phyloP scores from a whole-genome alignment of 2,888 invertebrate species.

The Nymphalis urticae region DNA sequence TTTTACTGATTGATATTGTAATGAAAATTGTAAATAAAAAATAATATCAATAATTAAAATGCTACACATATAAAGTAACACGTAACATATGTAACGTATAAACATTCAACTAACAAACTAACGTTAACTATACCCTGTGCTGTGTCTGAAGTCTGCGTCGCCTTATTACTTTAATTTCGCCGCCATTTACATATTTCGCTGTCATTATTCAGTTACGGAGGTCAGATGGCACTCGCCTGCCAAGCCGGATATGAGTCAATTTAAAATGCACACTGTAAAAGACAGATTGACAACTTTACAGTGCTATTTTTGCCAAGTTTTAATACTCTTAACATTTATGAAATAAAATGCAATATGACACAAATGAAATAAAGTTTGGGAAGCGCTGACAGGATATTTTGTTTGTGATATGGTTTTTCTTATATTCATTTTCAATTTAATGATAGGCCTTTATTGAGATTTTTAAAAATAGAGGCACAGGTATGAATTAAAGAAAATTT shows the following conservation, averaged over 20 bases:
- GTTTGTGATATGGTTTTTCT: not conserved
- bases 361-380: constrained; percentile 1
- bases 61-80: too few relatives aligned
- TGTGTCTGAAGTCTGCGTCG: constrained; percentile 14
- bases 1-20: too few relatives aligned
- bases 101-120: too few relatives aligned
- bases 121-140: not conserved
- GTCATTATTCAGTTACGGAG: constrained; percentile 27
- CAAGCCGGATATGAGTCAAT: constrained; percentile 27
- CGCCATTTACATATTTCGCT: constrained; percentile 29
- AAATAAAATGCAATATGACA: not conserved
- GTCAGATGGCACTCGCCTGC: constrained; percentile 29
- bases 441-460: too few relatives aligned
- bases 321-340: constrained; percentile 5
- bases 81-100: too few relatives aligned
- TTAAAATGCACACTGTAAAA: constrained; percentile 6
- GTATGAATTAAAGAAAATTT: too few relatives aligned
- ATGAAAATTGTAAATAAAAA: too few relatives aligned
- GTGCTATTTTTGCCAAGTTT: constrained; percentile 7
- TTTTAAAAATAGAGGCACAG: too few relatives aligned
- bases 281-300: constrained; percentile 3
- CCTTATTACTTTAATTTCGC: constrained; percentile 22
- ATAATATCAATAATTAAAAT: too few relatives aligned
- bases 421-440: too few relatives aligned
- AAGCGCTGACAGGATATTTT: not conserved